phyloP scores from a whole-genome alignment of 2,888 invertebrate species.

The Salticus scenicus region DNA sequence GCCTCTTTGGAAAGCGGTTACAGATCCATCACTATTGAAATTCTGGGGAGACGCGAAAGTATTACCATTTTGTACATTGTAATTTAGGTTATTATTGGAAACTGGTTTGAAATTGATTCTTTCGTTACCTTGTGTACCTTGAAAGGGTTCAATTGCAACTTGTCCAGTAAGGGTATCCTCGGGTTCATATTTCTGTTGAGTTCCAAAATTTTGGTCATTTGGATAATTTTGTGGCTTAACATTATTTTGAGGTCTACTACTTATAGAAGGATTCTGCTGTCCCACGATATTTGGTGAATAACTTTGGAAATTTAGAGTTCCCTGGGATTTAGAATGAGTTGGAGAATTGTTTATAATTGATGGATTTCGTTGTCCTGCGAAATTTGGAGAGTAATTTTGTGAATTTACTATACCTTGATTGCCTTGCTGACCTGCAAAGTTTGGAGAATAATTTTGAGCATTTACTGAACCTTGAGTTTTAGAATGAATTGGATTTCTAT shows the following conservation, averaged over 20 bases:
- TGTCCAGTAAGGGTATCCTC: constrained; percentile 7
- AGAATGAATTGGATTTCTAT: neutral
- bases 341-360: neutral
- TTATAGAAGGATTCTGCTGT: constrained; percentile 1
- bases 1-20: neutral
- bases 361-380: neutral
- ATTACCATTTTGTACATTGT: neutral
- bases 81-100: constrained; percentile 15
- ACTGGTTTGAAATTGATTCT: constrained; percentile 40
- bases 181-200: neutral
- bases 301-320: neutral
- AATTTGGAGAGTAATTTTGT: neutral
- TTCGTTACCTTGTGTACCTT: constrained; percentile 25
- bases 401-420: too few species aligned
- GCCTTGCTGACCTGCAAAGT: too few species aligned
- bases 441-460: neutral
- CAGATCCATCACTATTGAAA: neutral
- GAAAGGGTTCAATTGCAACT: constrained; percentile 17
- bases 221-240: neutral
- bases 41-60: neutral
- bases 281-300: neutral
- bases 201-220: constrained; percentile 20
- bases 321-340: neutral
- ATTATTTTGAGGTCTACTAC: constrained; percentile 20
- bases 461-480: neutral